Evolutionary conservation across 1,140 invertebrate genomes (phyloP), one percentile per base, ranked within the genome.

Genomic region (Drosophila bocki): DNA sequence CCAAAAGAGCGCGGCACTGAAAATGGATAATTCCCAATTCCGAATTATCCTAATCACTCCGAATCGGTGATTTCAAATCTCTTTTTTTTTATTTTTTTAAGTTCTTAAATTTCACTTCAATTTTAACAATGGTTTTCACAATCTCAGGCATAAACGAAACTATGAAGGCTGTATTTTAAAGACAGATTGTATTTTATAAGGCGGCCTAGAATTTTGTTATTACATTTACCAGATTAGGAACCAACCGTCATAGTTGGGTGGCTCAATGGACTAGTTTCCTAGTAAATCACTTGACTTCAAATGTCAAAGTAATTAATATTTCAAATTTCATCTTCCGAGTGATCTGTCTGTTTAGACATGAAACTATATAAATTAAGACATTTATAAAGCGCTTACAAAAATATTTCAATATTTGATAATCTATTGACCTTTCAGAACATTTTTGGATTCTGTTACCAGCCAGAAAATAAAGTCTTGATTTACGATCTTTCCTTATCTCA

Each of bases 1-100:
- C 82, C 33, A 54, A 81, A 82, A 80, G 82, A 19, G 74, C 82
- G 82, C 60, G 37, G 12, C 12, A 44, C 32, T 17, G 29, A n/a
- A 13, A n/a, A 4, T 6, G 29, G 15, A 35, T 37, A 47, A 60
- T 4, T 12, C 9, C 9, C 3, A 33, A 19, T 33, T 22, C 29
- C 9, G 13, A 56, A 39, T n/a, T 15, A 54, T 22, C 19, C 19
- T 22, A 22, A 39, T 22, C 4, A 26, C 33, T 37, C 17, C 17
- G 12, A 35, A 37, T 22, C 1, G 11, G 3, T 13, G n/a, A 32
- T 12, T 17, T 17, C 3, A 8, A n/a, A 44, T 17, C 4, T 44
- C 5, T 8, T 3, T 0, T n/a, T 6, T 6, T 7, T n/a, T 2
- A 7, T 12, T 6, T 13, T 7, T 0, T 22, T 7, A 7, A 7